Base-by-base conservation (phyloP, 1,140 invertebrate genomes). In the Magallana angulata region DNA sequence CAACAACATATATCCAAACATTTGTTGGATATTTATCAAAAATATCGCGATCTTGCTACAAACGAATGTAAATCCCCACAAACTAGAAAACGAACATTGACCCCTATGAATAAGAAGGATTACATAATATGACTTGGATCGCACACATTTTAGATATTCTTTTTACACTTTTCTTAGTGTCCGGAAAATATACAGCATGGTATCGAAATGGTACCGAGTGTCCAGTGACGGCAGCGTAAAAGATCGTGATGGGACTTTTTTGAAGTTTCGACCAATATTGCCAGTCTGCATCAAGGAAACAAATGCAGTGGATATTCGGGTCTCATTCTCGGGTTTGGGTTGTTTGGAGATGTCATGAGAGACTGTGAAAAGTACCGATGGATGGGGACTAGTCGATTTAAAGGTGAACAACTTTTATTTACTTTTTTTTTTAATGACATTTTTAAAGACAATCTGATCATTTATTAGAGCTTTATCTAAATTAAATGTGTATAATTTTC, bases 261-360 rank as follows among this genome's bases (percentile, higher is more conserved):
- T 24, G 24, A 57, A 8, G 48, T 87, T 14, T 14, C 36, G 5
- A 82, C 88, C 2, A 92, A 91, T 56, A 85, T 90, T 16, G 91
- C 88, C 30, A 90, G 89, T 16, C 81, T 93, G 16, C 90, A 93
- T 68, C 88, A 90, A 60, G 91, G 87, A 0, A 84, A 87, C 11
- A 68, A 87, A 57, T 86, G 91, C 36, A 84, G 84, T 4, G 89
- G 87, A 0, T 91, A 90, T 82, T 87, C 89, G 36, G 85, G 90
- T 24, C 85, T 93, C 3, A 82, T 93, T 57, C 76, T 91, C 8
- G 91, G 91, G 7, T 93, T 92, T 68, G 92, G 92, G 14, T 86
- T 92, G 30, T 88, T 91, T 36, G 92, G 91, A 57, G 89, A 91
- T 84, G 90, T 93, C 64, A 92, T 93, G 88, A 68, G 85, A 14